Evolutionary conservation across 2,797 vertebrate genomes (phyloP), one percentile per base, ranked within the genome.

Genomic region (Petrocephalus sullivani): DNA sequence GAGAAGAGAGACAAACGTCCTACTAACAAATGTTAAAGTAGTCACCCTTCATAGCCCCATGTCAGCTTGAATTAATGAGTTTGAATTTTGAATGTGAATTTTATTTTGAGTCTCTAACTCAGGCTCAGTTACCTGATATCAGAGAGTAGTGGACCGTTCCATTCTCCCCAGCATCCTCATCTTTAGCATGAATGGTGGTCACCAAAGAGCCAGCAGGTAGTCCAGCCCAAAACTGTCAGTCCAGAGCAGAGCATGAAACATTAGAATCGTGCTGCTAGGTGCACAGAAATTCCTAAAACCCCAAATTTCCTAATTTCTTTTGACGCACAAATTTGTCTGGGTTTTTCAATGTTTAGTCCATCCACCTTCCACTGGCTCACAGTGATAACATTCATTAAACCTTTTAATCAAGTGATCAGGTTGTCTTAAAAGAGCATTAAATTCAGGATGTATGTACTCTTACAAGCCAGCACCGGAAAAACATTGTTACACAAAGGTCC

Each of bases 141-240:
- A 97, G 0, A 2, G 96, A 97, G 91, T 98, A 97, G 0, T 87
- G 89, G 1, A 99, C 93, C 0, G 95, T 95, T 87, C 96, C 93
- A 14, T 97, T 99, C 90, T 94, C 96, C 90, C 97, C 98, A 89
- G 96, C 95, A 92, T 99, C 98, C 0, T 92, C 91, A 88, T 99
- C 98, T 93, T 98, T 98, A 86, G 98, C 97, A 92, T 97, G 98
- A 91, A 98, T 64, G 64, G 94, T 96, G 12, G 95, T 94, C 88
- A 98, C 94, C 89, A 97, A 90, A 0, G 95, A 96, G 87, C 96
- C 96, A 81, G 93, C 89, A 0, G 96, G 95, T 1, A 96, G 93
- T 16, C 94, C 96, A 82, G 96, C 95, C 96, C 97, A 96, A 89
- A 97, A 94, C 98, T 99, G 92, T 75, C 85, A 91, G 88, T 23